Percentiles rank a stretch among this genome's conserved stretches.
These are phyloP conservation scores for Operophtera brumata DNA, from an alignment of 2,888 invertebrate species.

Conservation along the genomic window DNA sequence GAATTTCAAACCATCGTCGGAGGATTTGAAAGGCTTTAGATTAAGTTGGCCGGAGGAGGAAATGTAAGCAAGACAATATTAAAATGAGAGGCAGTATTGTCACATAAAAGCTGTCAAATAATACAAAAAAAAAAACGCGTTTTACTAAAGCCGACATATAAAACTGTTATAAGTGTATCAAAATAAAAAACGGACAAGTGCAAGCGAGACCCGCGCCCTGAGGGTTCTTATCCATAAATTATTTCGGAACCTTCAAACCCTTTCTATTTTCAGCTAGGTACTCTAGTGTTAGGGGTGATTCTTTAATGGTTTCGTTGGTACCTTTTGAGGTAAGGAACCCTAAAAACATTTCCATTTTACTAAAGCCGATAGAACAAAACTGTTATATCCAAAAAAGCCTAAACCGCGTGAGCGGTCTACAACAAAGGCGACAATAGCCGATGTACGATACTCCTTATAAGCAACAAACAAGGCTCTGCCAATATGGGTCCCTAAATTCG, in stretches of 20 bases:
- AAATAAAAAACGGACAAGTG: no score
- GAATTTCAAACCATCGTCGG: conserved; percentile 1
- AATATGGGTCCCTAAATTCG: conserved; percentile 27
- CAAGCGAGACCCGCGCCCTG: no score
- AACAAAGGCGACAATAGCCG: conserved; percentile 21
- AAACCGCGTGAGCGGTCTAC: background rate
- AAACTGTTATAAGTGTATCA: no score
- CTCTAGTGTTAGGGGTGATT: no score
- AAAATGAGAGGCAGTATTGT: background rate
- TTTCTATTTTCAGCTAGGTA: no score
- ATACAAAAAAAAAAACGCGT: background rate
- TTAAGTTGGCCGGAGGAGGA: background rate
- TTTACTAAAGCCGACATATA: background rate
- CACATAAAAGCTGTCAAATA: background rate
- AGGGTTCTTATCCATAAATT: no score
- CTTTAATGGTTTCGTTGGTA: no score
- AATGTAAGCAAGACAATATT: background rate
- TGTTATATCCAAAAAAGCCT: background rate
- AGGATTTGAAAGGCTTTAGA: conserved; percentile 5
- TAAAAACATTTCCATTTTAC: background rate
- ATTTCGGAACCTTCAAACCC: no score
- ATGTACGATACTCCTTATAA: conserved; percentile 31
- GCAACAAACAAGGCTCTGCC: conserved; percentile 21
- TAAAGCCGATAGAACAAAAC: background rate
- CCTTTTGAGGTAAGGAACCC: no score